A percentile compares a stretch with the other conserved stretches of the same genome.
These are phyloP conservation scores for Tanypteryx hageni DNA, from an alignment of 2,888 invertebrate genomes.

Conservation along the genomic window DNA sequence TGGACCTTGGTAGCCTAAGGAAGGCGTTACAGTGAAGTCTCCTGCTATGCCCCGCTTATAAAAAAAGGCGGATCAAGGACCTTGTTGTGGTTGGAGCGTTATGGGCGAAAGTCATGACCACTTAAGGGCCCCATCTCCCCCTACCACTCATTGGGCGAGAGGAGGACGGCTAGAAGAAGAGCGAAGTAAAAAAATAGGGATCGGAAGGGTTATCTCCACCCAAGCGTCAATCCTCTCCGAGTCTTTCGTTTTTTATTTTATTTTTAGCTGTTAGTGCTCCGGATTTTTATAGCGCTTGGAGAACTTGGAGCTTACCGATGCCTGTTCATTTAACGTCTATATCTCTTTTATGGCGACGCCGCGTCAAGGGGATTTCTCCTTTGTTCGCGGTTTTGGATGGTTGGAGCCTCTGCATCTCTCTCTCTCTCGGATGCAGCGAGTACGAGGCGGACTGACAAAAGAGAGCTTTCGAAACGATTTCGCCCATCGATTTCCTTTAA, in stretches of 20 bases:
- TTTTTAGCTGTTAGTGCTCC: background rate
- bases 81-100: background rate
- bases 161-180: background rate
- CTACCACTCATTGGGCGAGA: background rate
- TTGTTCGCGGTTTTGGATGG: background rate
- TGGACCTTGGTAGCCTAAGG: background rate
- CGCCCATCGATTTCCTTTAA: no score
- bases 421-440: no score
- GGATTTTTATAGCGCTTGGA: background rate
- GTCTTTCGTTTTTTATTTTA: background rate
- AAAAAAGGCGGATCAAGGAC: background rate
- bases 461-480: no score
- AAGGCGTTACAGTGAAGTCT: background rate
- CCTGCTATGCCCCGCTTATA: background rate
- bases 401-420: no score
- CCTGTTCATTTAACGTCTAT: constrained; percentile 28
- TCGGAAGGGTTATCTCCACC: background rate
- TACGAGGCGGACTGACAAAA: no score
- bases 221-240: background rate
- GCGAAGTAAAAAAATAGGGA: background rate
- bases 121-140: background rate
- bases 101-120: background rate
- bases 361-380: background rate
- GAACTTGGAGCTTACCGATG: background rate
- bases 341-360: background rate